phyloP scores from a whole-genome alignment of 2,797 vertebrate species.

The Hirundo rustica region DNA sequence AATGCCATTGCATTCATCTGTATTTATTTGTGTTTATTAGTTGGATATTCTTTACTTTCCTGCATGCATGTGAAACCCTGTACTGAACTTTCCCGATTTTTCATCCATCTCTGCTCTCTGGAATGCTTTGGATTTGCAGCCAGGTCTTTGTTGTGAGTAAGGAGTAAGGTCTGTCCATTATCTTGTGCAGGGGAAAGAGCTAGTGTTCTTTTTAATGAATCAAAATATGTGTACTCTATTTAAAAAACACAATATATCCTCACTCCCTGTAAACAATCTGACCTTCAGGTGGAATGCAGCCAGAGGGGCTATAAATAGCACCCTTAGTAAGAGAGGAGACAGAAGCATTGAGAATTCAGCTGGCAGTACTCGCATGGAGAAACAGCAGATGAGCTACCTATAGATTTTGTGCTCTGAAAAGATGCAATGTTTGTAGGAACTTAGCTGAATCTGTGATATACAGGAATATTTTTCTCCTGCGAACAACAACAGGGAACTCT shows the following conservation, averaged over 20 bases:
- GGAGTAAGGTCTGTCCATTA: neutral
- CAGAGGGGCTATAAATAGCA: constrained; percentile 74
- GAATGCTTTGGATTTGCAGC: neutral
- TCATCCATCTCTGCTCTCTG: neutral
- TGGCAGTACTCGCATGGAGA: neutral
- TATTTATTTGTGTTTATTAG: neutral
- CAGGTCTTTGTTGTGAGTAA: neutral
- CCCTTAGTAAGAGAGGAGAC: constrained; percentile 11
- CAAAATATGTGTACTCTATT: constrained; percentile 65
- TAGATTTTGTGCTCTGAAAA: neutral
- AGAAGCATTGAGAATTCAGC: constrained; percentile 5
- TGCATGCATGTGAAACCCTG: neutral
- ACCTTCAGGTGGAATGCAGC: constrained; percentile 68
- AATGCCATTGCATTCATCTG: neutral
- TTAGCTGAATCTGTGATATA: neutral
- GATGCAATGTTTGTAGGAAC: neutral
- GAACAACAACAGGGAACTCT: neutral
- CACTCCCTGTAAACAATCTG: constrained; percentile 72
- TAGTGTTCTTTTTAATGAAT: constrained; percentile 41
- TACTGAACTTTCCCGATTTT: neutral
- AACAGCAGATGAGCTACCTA: constrained; percentile 19
- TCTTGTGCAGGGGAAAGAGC: constrained; percentile 27
- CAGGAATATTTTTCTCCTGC: neutral
- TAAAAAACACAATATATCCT: constrained; percentile 71
- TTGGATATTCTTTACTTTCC: neutral